These are phyloP conservation scores for Drymodes brunneopygia DNA, from an alignment of 2,113 vertebrate species.

Conservation along the genomic window DNA sequence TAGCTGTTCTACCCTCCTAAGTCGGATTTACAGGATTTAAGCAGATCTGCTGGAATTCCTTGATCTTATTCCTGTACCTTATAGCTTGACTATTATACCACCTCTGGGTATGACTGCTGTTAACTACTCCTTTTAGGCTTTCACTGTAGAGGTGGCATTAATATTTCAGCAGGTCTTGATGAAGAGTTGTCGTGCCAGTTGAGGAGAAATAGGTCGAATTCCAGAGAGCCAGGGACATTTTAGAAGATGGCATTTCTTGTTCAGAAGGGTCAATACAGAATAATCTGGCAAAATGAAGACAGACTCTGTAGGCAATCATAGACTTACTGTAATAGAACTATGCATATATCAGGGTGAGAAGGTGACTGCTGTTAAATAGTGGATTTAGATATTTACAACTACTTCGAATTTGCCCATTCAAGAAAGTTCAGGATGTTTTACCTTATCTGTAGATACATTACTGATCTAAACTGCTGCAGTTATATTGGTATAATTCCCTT, in stretches of 20 bases:
- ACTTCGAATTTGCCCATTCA: neutral
- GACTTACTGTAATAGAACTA: neutral
- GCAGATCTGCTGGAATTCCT: conserved; percentile 60
- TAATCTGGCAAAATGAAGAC: neutral
- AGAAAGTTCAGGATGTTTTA: neutral
- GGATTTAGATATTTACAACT: neutral
- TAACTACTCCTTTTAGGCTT: neutral
- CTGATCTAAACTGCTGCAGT: neutral
- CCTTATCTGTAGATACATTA: neutral
- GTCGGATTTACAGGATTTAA: conserved; percentile 52
- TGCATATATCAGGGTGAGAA: neutral
- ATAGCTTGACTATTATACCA: neutral
- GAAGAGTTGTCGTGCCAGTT: neutral
- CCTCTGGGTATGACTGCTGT: neutral
- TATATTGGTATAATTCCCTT: neutral
- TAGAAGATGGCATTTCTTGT: neutral
- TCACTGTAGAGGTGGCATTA: neutral
- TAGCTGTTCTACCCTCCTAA: conserved; percentile 48
- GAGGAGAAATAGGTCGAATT: neutral
- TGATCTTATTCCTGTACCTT: conserved; percentile 30
- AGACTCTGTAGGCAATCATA: neutral
- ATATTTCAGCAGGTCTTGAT: neutral
- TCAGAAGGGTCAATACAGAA: neutral
- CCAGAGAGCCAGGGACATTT: neutral
- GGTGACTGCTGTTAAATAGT: neutral